Base-by-base conservation (phyloP, 2,797 vertebrate species). In the Pipistrellus pygmaeus region DNA sequence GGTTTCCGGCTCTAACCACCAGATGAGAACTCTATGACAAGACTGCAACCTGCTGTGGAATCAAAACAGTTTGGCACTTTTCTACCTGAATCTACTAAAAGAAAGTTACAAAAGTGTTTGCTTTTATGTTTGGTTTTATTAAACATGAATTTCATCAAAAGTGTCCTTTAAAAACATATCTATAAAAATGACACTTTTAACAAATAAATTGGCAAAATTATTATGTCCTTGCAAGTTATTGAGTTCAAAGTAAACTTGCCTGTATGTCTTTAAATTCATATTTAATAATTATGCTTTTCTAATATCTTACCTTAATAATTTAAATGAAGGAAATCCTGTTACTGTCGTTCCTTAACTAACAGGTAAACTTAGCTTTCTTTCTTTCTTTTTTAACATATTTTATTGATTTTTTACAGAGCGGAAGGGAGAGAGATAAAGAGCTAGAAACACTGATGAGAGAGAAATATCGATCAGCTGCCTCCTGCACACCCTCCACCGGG, bases 21-120 rank as follows among this genome's bases (percentile, higher is more conserved):
- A 96, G 81, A 66, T 38, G 35, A 81, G 90, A 97, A 93, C 93
- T 97, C 87, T 93, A 95, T 93, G 95, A 97, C 96, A 97, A 96
- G 88, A 97, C 57, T 95, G 88, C 86, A 95, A 96, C 38, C 93
- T 96, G 96, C 93, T 96, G 76, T 96, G 85, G 88, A 96, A 96
- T 53, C 66, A 92, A 64, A 97, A 94, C 80, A 94, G 76, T 82
- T 51, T 97, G 95, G 95, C 95, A 95, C 80, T 94, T 93, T 97
- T 96, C 92, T 93, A 96, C 78, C 75, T 95, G 87, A 96, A 96
- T 94, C 93, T 30, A 77, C 96, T 95, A 95, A 92, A 96, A 93
- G 94, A 32, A 94, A 76, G 97, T 96, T 91, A 96, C 32, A 78
- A 77, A 85, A 91, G 13, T 17, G n/a, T 97, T 92, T 92, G 32